phyloP scores from a whole-genome alignment of 2,888 invertebrate species.

The Alviniconcha strummeri region DNA sequence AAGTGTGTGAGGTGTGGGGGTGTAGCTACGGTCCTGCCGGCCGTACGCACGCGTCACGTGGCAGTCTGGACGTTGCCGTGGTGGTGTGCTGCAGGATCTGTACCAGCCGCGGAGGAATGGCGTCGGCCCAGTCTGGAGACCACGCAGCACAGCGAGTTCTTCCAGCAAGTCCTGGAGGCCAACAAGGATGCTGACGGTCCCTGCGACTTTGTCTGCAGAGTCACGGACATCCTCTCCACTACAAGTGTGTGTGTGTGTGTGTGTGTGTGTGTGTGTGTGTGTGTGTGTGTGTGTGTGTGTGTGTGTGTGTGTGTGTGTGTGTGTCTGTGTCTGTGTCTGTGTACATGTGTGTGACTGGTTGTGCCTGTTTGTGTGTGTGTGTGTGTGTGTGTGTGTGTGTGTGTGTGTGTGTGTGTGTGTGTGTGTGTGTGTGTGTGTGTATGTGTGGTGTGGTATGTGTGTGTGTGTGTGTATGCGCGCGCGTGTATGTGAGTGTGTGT shows the following conservation, averaged over 20 bases:
- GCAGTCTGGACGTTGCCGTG: too few relatives aligned
- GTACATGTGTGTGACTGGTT: background rate
- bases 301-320: background rate
- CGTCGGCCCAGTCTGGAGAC: constrained; percentile 12
- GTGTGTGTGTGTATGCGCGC: too few relatives aligned
- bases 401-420: too few relatives aligned
- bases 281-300: background rate
- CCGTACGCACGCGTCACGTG: too few relatives aligned
- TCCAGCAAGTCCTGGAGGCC: constrained; percentile 59
- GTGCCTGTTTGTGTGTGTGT: too few relatives aligned
- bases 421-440: too few relatives aligned
- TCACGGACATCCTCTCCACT: constrained; percentile 64
- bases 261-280: constrained; percentile 29
- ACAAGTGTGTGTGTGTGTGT: constrained; percentile 54
- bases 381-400: too few relatives aligned
- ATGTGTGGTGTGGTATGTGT: too few relatives aligned
- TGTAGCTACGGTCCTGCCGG: constrained; percentile 13
- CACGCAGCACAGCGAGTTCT: constrained; percentile 24
- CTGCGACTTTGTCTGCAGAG: constrained; percentile 61
- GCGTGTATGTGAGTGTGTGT: too few relatives aligned
- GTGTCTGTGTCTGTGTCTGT: background rate
- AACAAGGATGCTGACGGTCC: constrained; percentile 60
- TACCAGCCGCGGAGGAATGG: constrained; percentile 15
- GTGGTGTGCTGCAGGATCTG: constrained; percentile 17
- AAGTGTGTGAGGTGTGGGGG: constrained; percentile 20